phyloP scores from a whole-genome alignment of 2,888 invertebrate species.

The Labia minor region DNA sequence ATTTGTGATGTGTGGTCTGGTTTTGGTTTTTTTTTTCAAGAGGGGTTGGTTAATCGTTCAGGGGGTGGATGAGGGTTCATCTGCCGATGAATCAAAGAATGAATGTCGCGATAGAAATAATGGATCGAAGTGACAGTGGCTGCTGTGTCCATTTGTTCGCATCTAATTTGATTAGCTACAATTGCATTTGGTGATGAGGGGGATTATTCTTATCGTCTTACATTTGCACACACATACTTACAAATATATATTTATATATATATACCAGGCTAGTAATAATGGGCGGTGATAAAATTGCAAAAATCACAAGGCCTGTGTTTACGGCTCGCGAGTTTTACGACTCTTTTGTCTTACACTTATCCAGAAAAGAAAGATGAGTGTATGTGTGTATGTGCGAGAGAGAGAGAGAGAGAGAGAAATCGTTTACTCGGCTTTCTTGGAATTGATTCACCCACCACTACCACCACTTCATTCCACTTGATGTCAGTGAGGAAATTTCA shows the following conservation, averaged over 20 bases:
- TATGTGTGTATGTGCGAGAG: too few species aligned
- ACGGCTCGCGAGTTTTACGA: background rate
- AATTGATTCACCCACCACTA: too few species aligned
- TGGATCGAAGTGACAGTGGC: background rate
- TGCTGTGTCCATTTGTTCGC: background rate
- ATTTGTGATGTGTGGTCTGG: background rate
- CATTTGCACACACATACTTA: background rate
- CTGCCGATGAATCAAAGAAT: background rate
- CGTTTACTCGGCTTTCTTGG: too few species aligned
- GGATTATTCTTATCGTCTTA: background rate
- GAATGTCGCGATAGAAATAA: background rate
- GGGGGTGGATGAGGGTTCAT: background rate
- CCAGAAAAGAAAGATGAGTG: too few species aligned
- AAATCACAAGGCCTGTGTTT: constrained; percentile 13
- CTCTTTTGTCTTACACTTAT: too few species aligned
- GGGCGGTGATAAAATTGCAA: background rate
- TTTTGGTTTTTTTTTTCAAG: background rate
- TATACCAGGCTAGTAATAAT: background rate
- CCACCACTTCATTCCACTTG: too few species aligned
- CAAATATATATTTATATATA: too few species aligned
- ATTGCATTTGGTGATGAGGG: background rate
- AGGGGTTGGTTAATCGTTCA: too few species aligned
- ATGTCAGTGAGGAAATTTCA: too few species aligned
- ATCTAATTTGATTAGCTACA: background rate
- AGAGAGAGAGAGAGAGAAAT: too few species aligned